Evolutionary conservation across 2,113 vertebrate species (phyloP).

Genomic region (Microcebus ravelobensis): DNA sequence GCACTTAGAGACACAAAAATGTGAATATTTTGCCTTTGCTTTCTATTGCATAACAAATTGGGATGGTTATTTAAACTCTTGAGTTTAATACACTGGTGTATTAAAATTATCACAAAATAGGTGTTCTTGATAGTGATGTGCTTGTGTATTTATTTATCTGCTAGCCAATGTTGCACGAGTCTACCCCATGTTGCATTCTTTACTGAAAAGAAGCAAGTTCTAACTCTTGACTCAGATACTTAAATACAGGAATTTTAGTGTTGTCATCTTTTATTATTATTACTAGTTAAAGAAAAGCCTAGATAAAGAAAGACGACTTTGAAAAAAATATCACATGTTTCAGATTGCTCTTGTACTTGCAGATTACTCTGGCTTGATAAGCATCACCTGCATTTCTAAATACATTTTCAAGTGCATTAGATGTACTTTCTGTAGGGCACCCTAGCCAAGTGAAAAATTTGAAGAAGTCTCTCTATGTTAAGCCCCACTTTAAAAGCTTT

Average conservation of each 20-base stretch:
- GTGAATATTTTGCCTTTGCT: conserved; percentile 32
- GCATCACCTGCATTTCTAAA: background rate
- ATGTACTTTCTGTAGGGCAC: background rate
- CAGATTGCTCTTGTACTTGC: background rate
- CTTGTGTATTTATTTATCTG: background rate
- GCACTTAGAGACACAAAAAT: background rate
- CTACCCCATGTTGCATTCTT: background rate
- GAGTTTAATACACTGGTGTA: background rate
- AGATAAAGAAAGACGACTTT: background rate
- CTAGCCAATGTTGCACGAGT: background rate
- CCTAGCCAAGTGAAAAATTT: conserved; percentile 5
- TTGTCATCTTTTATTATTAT: conserved; percentile 4
- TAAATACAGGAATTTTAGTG: background rate
- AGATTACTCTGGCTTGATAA: background rate
- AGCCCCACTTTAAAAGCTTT: conserved; percentile 19
- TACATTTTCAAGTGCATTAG: background rate
- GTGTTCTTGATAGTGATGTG: conserved; percentile 4
- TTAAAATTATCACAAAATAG: background rate
- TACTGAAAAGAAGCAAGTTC: background rate
- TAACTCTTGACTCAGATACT: background rate
- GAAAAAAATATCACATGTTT: background rate
- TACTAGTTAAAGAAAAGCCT: background rate
- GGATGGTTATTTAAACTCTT: background rate
- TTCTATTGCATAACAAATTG: conserved; percentile 19
- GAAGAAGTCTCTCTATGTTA: background rate